phyloP scores from a whole-genome alignment of 1,140 invertebrate species.

The Formica selysi region DNA sequence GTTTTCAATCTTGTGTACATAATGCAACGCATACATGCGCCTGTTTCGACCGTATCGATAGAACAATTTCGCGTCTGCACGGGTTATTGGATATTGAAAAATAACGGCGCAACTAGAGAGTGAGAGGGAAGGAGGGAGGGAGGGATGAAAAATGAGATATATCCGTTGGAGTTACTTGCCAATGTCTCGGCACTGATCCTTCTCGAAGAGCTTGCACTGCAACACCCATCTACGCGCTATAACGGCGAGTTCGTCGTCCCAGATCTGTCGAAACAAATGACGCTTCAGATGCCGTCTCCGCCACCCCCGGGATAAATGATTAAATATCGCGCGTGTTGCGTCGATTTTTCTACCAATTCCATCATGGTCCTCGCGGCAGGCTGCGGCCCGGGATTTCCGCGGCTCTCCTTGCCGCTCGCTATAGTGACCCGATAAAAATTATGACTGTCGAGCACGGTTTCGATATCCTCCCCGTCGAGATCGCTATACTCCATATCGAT shows the following conservation, averaged over 20 bases:
- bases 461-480: slow-evolving; percentile 71
- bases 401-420: slow-evolving; percentile 84
- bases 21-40: neutral
- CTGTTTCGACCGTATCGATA: slow-evolving; percentile 14
- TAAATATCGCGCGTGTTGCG: slow-evolving; percentile 51
- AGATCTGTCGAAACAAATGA: slow-evolving; percentile 83
- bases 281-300: slow-evolving; percentile 26
- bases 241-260: slow-evolving; percentile 88
- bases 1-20: neutral
- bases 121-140: neutral
- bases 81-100: slow-evolving; percentile 71
- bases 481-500: slow-evolving; percentile 60
- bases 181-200: slow-evolving; percentile 87
- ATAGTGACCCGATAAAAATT: slow-evolving; percentile 86
- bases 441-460: slow-evolving; percentile 80
- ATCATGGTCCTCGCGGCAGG: slow-evolving; percentile 87
- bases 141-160: slow-evolving; percentile 70
- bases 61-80: slow-evolving; percentile 59
- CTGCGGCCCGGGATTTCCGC: slow-evolving; percentile 87
- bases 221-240: slow-evolving; percentile 89
- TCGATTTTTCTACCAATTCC: slow-evolving; percentile 83
- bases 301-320: slow-evolving; percentile 33
- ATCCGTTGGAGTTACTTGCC: slow-evolving; percentile 82
- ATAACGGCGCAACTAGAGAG: slow-evolving; percentile 60
- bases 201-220: slow-evolving; percentile 87